Conservation (phyloP, 1,140 invertebrate genomes). For the Brachionus sp. region DNA sequence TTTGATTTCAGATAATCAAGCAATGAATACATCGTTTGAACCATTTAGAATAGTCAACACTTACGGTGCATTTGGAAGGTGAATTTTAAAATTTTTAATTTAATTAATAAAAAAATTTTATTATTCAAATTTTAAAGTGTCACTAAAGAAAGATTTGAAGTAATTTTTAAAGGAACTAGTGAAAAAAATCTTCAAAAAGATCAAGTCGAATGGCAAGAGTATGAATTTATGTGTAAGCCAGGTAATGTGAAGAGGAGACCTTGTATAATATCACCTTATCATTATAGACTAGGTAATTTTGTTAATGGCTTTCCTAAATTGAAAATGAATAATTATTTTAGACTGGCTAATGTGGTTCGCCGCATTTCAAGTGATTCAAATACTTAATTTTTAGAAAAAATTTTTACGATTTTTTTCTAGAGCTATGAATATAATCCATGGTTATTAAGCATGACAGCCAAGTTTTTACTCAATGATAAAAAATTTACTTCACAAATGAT, state of each 20-base stretch:
- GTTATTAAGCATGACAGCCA: conserved; percentile 50
- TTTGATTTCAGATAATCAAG: conserved; percentile 57
- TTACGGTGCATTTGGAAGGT: conserved; percentile 62
- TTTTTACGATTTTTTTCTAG: background rate
- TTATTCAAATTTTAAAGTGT: conserved; percentile 52
- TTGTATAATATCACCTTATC: conserved; percentile 61
- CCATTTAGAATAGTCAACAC: conserved; percentile 61
- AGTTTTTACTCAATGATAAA: conserved; percentile 58
- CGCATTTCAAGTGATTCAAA: conserved; percentile 57
- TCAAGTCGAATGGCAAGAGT: conserved; percentile 56
- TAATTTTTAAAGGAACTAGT: conserved; percentile 59
- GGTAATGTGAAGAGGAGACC: conserved; percentile 54
- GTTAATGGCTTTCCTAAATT: too few relatives aligned
- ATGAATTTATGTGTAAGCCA: conserved; percentile 62
- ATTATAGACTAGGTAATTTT: conserved; percentile 56
- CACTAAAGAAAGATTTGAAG: conserved; percentile 59
- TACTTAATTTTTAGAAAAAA: conserved; percentile 57
- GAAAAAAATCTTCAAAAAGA: conserved; percentile 49
- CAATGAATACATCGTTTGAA: conserved; percentile 62
- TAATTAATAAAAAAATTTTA: background rate
- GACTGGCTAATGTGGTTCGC: conserved; percentile 52
- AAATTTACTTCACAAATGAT: conserved; percentile 52
- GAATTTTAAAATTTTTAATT: background rate
- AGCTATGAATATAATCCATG: conserved; percentile 22
- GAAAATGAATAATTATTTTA: too few relatives aligned